A percentile compares a stretch with the other conserved stretches of the same genome.
Evolutionary conservation across 2,888 invertebrate species (phyloP).

Genomic region (Colostygia pectinataria): DNA sequence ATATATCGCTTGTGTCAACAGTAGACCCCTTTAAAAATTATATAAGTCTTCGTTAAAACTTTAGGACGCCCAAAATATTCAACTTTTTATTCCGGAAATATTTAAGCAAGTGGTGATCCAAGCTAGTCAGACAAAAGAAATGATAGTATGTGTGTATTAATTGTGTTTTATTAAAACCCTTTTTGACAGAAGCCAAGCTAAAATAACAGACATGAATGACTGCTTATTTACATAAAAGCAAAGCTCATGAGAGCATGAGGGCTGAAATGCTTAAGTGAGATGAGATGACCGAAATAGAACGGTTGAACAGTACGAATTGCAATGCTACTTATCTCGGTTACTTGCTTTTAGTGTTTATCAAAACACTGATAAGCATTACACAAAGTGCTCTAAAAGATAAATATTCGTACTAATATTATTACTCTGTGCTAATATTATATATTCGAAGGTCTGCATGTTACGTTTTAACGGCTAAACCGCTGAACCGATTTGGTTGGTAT

Average conservation of each 20-base stretch:
- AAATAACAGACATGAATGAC: slow-evolving; percentile 26
- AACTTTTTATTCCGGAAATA: slow-evolving; percentile 3
- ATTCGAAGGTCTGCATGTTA: no score
- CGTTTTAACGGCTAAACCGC: no score
- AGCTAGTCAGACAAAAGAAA: slow-evolving; percentile 25
- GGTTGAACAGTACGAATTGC: not conserved
- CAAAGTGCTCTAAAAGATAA: no score
- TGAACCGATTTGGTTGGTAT: no score
- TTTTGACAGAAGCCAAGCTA: slow-evolving; percentile 27
- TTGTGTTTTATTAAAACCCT: no score
- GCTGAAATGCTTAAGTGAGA: slow-evolving; percentile 10
- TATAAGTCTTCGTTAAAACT: no score
- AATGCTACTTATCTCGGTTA: not conserved
- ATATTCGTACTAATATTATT: no score
- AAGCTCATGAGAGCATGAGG: slow-evolving; percentile 17
- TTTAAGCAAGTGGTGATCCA: slow-evolving; percentile 21
- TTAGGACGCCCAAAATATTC: slow-evolving; percentile 6
- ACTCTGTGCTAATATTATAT: no score
- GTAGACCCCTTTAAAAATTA: no score
- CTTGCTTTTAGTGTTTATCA: no score
- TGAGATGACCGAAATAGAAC: slow-evolving; percentile 10
- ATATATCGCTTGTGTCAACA: no score
- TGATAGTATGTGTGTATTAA: slow-evolving; percentile 25
- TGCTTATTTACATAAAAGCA: slow-evolving; percentile 31
- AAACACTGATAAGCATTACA: no score